phyloP scores from a whole-genome alignment of 2,113 vertebrate genomes.

The Coptodon bakossiorum region DNA sequence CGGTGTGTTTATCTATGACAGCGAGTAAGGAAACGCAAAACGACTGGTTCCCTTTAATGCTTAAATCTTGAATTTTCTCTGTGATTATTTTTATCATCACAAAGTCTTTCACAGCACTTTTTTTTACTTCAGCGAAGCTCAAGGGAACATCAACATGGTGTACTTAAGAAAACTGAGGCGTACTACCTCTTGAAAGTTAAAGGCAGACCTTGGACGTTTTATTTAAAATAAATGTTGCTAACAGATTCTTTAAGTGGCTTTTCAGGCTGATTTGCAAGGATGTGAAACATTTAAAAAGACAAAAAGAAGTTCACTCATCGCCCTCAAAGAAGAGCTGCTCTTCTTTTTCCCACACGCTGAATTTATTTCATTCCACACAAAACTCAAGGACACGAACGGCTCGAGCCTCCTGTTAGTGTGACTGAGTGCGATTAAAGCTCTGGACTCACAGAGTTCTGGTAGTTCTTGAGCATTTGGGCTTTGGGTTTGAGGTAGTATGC shows the following conservation, averaged over 20 bases:
- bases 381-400: neutral
- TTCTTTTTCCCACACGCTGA: neutral
- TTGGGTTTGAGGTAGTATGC: conserved; percentile 97
- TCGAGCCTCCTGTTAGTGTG: neutral
- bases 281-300: neutral
- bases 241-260: neutral
- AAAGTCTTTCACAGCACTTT: neutral
- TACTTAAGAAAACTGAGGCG: neutral
- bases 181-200: neutral
- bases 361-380: neutral
- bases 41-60: neutral
- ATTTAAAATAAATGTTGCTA: neutral
- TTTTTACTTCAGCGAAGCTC: neutral
- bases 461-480: conserved; percentile 86
- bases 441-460: conserved; percentile 76
- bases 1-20: neutral
- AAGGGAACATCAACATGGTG: neutral
- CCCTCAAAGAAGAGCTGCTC: neutral
- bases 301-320: neutral
- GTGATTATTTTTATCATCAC: neutral
- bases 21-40: neutral
- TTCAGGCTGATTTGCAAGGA: neutral
- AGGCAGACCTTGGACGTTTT: neutral
- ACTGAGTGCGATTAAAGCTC: neutral
- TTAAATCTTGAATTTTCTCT: neutral